Evolutionary conservation across 2,888 invertebrate species (phyloP).

Genomic region (Himalopsyche tibetana): DNA sequence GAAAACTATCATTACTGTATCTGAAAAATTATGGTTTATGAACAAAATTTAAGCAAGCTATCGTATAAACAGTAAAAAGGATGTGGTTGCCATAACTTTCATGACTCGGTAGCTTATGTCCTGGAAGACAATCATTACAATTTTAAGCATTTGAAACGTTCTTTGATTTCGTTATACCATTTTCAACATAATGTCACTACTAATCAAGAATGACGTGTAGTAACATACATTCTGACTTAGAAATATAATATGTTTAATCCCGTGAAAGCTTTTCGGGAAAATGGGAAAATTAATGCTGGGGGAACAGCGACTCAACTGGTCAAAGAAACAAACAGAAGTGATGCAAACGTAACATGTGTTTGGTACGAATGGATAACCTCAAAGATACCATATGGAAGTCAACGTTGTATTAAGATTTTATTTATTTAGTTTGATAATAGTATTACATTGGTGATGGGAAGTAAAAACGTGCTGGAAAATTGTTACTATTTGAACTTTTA

Average conservation of each 20-base stretch:
- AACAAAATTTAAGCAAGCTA: too few species aligned
- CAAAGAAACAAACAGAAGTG: not conserved
- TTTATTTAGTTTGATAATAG: not conserved
- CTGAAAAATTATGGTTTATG: too few species aligned
- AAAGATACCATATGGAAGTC: not conserved
- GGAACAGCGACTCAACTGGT: not conserved
- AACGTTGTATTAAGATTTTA: not conserved
- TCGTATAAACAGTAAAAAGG: too few species aligned
- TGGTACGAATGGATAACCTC: not conserved
- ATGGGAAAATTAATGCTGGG: not conserved
- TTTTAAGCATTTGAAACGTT: too few species aligned
- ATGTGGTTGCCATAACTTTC: too few species aligned
- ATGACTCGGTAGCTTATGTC: too few species aligned
- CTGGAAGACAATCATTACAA: too few species aligned
- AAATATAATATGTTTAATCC: constrained; percentile 23
- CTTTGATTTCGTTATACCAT: not conserved
- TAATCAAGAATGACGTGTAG: not conserved
- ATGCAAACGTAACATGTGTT: not conserved
- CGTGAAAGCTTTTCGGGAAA: constrained; percentile 10
- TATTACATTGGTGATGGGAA: too few species aligned
- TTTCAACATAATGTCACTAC: not conserved
- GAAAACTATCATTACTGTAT: too few species aligned
- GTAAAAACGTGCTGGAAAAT: too few species aligned
- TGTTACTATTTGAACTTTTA: too few species aligned
- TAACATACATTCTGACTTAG: not conserved